Conservation (phyloP, 2,113 vertebrate genomes). For the Syngnathoides biaculeatus region DNA sequence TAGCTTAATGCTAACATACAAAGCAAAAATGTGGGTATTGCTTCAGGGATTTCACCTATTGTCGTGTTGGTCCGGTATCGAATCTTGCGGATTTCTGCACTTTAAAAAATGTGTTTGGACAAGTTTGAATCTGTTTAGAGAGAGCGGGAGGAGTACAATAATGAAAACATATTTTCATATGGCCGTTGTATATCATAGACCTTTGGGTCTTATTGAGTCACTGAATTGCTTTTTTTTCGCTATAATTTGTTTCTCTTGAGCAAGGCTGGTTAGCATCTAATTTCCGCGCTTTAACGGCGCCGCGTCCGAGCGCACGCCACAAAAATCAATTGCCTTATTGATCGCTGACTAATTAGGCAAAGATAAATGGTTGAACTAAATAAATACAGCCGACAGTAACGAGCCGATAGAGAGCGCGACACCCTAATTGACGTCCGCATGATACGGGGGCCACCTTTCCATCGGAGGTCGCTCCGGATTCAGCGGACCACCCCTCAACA, state of each 20-base stretch:
- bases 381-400: slow-evolving; percentile 71
- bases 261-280: slow-evolving; percentile 16
- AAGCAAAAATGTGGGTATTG: no score
- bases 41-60: no score
- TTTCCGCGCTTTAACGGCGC: slow-evolving; percentile 64
- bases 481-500: slow-evolving; percentile 7
- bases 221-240: neutral
- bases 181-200: neutral
- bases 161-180: neutral
- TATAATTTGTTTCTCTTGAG: neutral
- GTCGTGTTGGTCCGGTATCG: no score
- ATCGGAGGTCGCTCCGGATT: slow-evolving; percentile 31
- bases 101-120: no score
- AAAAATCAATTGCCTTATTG: slow-evolving; percentile 79
- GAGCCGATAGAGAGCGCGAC: slow-evolving; percentile 65
- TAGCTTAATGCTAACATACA: no score
- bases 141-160: no score
- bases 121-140: no score
- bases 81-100: no score
- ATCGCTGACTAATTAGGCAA: slow-evolving; percentile 77
- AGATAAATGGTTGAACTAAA: slow-evolving; percentile 75
- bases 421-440: slow-evolving; percentile 66
- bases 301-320: slow-evolving; percentile 60
- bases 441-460: slow-evolving; percentile 41
- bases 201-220: neutral